phyloP scores from a whole-genome alignment of 2,797 vertebrate species.

The Synaphobranchus kaupii region DNA sequence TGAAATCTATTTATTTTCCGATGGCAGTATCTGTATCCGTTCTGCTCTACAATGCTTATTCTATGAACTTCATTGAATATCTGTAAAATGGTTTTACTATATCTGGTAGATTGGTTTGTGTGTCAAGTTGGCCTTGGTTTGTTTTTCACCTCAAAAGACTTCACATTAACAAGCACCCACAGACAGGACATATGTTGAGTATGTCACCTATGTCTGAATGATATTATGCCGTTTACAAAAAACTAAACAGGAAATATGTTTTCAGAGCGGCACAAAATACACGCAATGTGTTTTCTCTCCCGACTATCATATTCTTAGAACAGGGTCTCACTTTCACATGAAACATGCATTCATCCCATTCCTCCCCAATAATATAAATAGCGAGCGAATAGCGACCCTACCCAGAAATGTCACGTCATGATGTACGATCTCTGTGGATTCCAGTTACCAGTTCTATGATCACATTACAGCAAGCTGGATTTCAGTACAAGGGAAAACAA shows the following conservation, averaged over 20 bases:
- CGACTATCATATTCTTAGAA: constrained; percentile 28
- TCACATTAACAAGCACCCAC: neutral
- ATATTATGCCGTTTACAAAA: neutral
- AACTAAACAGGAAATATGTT: constrained; percentile 1
- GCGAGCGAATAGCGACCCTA: constrained; percentile 55
- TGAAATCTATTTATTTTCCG: neutral
- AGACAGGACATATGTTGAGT: neutral
- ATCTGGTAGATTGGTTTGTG: neutral
- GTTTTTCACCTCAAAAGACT: neutral
- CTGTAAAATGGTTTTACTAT: neutral
- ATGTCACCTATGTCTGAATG: neutral
- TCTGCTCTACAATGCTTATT: neutral
- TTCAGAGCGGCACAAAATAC: constrained; percentile 12
- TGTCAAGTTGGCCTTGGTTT: neutral
- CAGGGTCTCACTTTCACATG: constrained; percentile 37
- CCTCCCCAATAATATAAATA: constrained; percentile 57
- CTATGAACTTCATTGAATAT: neutral
- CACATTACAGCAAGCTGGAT: constrained; percentile 35
- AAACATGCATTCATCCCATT: constrained; percentile 31
- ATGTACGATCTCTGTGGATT: constrained; percentile 45
- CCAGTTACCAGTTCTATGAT: constrained; percentile 44
- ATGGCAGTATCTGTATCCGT: too few species aligned
- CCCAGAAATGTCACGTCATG: constrained; percentile 52
- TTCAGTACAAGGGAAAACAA: constrained; percentile 43
- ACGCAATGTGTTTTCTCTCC: constrained; percentile 19